Conservation (phyloP, 1,140 invertebrate genomes). For the Caenorhabditis briggsae region DNA sequence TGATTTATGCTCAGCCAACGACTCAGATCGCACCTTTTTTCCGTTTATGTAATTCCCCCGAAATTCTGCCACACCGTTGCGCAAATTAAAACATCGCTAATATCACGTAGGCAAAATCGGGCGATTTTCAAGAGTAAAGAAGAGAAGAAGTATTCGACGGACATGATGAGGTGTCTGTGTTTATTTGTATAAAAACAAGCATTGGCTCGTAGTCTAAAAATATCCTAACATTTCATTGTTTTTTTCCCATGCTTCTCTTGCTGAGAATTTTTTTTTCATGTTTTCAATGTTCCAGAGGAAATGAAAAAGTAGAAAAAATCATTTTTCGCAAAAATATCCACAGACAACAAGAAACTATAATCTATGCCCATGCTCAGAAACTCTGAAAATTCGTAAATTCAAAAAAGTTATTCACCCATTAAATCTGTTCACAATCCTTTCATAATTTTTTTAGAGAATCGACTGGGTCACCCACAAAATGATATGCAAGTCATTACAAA, state of each 20-base stretch:
- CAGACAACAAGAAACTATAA: too few relatives aligned
- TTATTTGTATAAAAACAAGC: background rate
- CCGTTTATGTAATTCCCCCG: background rate
- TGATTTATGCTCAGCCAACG: background rate
- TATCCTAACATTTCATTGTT: background rate
- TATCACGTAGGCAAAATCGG: constrained; percentile 25
- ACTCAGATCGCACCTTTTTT: too few relatives aligned
- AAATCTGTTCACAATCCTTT: too few relatives aligned
- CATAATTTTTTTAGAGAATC: constrained; percentile 31
- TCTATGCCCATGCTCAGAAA: too few relatives aligned
- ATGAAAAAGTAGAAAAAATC: too few relatives aligned
- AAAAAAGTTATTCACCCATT: too few relatives aligned
- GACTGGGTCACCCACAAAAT: constrained; percentile 57
- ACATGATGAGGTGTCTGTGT: background rate
- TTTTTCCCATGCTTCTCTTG: too few relatives aligned
- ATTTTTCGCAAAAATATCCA: too few relatives aligned
- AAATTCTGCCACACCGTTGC: constrained; percentile 4
- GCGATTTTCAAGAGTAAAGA: background rate
- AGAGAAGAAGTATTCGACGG: background rate
- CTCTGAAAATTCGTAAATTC: too few relatives aligned
- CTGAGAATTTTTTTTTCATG: background rate
- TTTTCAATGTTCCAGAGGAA: too few relatives aligned
- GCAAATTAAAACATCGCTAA: constrained; percentile 9
- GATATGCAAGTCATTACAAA: constrained; percentile 55
- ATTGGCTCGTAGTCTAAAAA: background rate